phyloP scores from a whole-genome alignment of 2,888 invertebrate genomes.

The Desoria tigrina region DNA sequence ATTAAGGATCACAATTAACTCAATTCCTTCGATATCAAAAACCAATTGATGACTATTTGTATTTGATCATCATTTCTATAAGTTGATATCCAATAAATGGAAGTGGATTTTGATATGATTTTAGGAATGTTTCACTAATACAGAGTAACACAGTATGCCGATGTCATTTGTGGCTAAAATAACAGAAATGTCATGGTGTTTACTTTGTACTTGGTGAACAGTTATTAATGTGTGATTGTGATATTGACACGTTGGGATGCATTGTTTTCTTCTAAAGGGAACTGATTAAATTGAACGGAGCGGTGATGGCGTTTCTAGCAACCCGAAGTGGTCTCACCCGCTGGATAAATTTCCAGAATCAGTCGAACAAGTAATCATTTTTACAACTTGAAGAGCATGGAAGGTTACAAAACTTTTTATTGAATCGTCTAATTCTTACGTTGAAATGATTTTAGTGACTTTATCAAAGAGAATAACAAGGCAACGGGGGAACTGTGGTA shows the following conservation, averaged over 20 bases:
- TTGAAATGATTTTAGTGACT: too few species aligned
- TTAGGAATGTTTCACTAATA: too few species aligned
- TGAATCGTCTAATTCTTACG: too few species aligned
- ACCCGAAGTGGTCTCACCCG: constrained; percentile 87
- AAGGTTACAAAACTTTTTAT: background rate
- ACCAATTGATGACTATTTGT: background rate
- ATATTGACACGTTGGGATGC: background rate
- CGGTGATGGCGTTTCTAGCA: constrained; percentile 81
- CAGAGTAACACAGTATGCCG: too few species aligned
- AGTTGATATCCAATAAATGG: too few species aligned
- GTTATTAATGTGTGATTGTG: too few species aligned
- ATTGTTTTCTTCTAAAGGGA: constrained; percentile 63
- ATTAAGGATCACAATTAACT: background rate
- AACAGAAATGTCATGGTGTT: too few species aligned
- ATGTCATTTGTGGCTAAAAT: too few species aligned
- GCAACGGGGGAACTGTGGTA: constrained; percentile 90
- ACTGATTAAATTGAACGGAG: constrained; percentile 79
- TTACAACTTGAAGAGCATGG: background rate
- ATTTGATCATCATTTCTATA: too few species aligned
- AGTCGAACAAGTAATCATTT: background rate
- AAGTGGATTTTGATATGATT: too few species aligned
- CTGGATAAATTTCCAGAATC: constrained; percentile 66
- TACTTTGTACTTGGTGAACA: too few species aligned
- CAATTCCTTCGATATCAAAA: background rate
- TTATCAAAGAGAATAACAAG: constrained; percentile 69